Evolutionary conservation across 2,113 vertebrate species (phyloP).

Genomic region (Nematolebias whitei): DNA sequence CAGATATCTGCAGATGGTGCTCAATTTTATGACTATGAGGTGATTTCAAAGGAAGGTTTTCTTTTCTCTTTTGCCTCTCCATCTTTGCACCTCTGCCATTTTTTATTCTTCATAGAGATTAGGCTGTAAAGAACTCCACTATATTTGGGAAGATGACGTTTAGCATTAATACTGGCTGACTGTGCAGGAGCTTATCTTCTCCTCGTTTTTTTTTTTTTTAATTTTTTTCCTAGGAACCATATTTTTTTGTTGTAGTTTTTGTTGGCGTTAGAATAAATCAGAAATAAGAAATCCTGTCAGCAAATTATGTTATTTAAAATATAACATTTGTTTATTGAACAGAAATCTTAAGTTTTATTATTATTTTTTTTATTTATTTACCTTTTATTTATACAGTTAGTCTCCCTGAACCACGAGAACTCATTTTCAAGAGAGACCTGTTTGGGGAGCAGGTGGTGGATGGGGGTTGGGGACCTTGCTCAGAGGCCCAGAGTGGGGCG

Average conservation of each 20-base stretch:
- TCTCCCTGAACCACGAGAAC: too few relatives aligned
- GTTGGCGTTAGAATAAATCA: slow-evolving; percentile 16
- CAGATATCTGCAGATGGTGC: not conserved
- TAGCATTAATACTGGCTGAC: slow-evolving; percentile 31
- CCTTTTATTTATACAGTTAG: too few relatives aligned
- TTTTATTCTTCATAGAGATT: slow-evolving; percentile 22
- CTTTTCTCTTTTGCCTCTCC: not conserved
- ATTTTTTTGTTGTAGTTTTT: slow-evolving; percentile 29
- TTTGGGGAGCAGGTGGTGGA: too few relatives aligned
- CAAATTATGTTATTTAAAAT: slow-evolving; percentile 27
- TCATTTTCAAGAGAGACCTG: too few relatives aligned
- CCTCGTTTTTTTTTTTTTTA: too few relatives aligned
- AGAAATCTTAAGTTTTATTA: too few relatives aligned
- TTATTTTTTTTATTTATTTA: too few relatives aligned
- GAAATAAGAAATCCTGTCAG: not conserved
- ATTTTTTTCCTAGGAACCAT: slow-evolving; percentile 21
- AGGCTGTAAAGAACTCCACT: slow-evolving; percentile 27
- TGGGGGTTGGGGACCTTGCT: too few relatives aligned
- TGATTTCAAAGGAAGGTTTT: not conserved
- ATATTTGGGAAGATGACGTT: slow-evolving; percentile 34
- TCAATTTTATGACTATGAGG: slow-evolving; percentile 7
- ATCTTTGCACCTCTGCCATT: not conserved
- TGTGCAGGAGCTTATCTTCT: slow-evolving; percentile 38
- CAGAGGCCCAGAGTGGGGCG: too few relatives aligned
- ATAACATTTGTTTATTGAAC: not conserved